Conservation (phyloP, 2,888 invertebrate genomes). For the Periphyllus acericola region DNA sequence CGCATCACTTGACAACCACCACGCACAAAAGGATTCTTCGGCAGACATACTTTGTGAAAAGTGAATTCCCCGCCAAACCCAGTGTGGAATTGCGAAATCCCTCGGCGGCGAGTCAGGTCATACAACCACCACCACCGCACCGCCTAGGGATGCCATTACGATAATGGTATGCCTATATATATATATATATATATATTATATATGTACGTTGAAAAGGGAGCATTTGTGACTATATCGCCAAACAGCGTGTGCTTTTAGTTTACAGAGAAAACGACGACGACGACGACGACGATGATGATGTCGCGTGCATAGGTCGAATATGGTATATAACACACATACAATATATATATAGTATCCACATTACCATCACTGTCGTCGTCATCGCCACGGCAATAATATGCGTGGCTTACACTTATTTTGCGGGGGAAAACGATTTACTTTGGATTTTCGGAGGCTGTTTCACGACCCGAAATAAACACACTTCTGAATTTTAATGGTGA, state of each 20-base stretch:
- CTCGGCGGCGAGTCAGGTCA: background rate
- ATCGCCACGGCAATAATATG: background rate
- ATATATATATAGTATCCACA: background rate
- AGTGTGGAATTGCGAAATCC: background rate
- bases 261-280: background rate
- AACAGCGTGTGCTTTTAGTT: background rate
- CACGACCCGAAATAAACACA: background rate
- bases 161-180: background rate
- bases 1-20: conserved; percentile 51
- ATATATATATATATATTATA: background rate
- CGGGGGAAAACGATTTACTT: background rate
- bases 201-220: background rate
- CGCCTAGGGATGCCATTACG: background rate
- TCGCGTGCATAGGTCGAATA: background rate
- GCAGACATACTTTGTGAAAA: conserved; percentile 40
- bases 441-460: background rate
- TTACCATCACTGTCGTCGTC: background rate
- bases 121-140: background rate
- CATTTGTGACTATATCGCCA: background rate
- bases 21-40: conserved; percentile 52
- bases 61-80: conserved; percentile 16
- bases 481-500: background rate
- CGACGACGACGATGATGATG: background rate
- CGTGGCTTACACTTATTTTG: background rate
- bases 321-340: background rate